Conservation (phyloP, 2,888 invertebrate species). For the Cenopis cana region DNA sequence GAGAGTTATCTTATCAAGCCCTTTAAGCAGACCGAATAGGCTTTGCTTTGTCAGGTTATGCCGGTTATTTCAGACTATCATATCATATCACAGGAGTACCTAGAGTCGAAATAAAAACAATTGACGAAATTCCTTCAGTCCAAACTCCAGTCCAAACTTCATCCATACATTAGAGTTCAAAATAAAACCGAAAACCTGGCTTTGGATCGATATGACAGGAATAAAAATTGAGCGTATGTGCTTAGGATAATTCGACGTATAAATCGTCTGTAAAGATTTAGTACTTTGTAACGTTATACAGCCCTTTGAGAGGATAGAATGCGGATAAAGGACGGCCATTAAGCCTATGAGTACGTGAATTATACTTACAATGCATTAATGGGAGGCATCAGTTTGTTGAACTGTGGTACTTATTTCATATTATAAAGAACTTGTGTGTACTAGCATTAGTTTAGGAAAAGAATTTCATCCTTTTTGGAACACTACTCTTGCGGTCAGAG, state of each 20-base stretch:
- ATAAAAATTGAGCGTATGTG: slow-evolving; percentile 35
- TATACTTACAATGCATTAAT: slow-evolving; percentile 47
- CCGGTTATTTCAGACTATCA: neutral
- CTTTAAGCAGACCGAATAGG: neutral
- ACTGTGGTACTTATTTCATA: slow-evolving; percentile 26
- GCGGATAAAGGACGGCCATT: slow-evolving; percentile 72
- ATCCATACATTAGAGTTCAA: slow-evolving; percentile 10
- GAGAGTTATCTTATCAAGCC: slow-evolving; percentile 14
- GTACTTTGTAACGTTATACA: slow-evolving; percentile 69
- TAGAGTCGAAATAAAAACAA: neutral
- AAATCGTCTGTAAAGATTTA: slow-evolving; percentile 74
- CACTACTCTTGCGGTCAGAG: neutral
- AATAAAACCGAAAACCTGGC: neutral
- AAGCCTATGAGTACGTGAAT: slow-evolving; percentile 57
- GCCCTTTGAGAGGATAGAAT: slow-evolving; percentile 59
- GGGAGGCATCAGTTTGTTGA: slow-evolving; percentile 39
- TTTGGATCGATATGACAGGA: slow-evolving; percentile 28
- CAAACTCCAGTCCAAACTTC: neutral
- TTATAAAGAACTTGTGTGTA: slow-evolving; percentile 15
- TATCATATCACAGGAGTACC: neutral
- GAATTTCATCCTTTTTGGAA: slow-evolving; percentile 9
- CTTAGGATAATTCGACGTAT: slow-evolving; percentile 67
- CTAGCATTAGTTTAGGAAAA: neutral
- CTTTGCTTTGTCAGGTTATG: neutral
- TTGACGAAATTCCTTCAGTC: too few species aligned